Percentiles rank a stretch among this genome's conserved stretches.
These are phyloP conservation scores for Numida meleagris DNA, from an alignment of 2,113 vertebrate species.

Conservation along the genomic window DNA sequence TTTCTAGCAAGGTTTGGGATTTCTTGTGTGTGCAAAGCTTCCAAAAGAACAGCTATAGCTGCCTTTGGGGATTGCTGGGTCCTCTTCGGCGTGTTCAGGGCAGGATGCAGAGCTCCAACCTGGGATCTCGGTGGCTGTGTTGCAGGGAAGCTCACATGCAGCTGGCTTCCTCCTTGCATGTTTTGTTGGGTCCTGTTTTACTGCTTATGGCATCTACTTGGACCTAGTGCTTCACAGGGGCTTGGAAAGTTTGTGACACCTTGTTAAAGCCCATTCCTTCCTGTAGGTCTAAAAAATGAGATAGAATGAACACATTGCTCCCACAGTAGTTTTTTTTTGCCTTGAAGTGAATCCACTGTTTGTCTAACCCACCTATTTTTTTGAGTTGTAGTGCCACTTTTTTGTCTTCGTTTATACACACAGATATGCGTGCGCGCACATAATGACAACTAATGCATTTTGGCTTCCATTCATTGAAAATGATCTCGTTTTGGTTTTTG, in stretches of 20 bases:
- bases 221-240: background rate
- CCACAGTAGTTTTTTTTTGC: background rate
- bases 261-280: background rate
- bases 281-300: background rate
- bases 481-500: background rate
- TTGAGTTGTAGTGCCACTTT: slow-evolving; percentile 26
- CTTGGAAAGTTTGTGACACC: background rate
- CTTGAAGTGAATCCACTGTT: slow-evolving; percentile 27
- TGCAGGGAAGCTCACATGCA: background rate
- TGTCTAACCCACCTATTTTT: slow-evolving; percentile 59
- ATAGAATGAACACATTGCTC: background rate
- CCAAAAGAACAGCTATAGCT: background rate
- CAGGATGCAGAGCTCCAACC: background rate
- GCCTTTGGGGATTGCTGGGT: background rate
- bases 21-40: background rate
- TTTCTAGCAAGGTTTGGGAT: background rate
- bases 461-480: slow-evolving; percentile 47
- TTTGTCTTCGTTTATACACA: slow-evolving; percentile 21
- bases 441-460: slow-evolving; percentile 57
- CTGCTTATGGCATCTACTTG: background rate
- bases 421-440: background rate
- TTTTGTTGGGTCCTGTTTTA: background rate
- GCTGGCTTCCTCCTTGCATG: slow-evolving; percentile 5
- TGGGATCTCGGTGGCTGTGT: background rate
- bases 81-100: background rate